Evolutionary conservation across 2,113 vertebrate species (phyloP).

Genomic region (Notothenia rossii): DNA sequence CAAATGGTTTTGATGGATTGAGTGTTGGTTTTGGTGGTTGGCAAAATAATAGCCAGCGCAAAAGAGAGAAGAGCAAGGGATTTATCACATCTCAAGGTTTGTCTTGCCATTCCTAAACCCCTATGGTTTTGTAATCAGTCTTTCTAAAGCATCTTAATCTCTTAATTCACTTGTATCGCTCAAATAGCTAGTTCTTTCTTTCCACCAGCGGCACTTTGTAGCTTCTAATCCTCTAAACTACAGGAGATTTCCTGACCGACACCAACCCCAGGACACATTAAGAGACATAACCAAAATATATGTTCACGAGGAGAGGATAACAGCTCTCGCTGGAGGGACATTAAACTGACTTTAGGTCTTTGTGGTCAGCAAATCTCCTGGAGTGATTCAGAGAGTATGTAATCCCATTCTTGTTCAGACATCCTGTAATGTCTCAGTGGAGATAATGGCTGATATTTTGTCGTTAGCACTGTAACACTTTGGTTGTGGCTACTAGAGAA

Average conservation of each 20-base stretch:
- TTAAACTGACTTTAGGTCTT: conserved; percentile 71
- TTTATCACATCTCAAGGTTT: conserved; percentile 83
- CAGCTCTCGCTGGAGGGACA: conserved; percentile 69
- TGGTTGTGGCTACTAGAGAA: conserved; percentile 3
- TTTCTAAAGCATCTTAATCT: conserved; percentile 88
- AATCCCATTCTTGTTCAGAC: conserved; percentile 65
- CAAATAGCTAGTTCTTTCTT: conserved; percentile 80
- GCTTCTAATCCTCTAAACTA: conserved; percentile 86
- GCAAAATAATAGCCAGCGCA: conserved; percentile 70
- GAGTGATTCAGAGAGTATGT: conserved; percentile 59
- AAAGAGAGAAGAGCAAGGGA: conserved; percentile 78
- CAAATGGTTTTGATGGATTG: conserved; percentile 30
- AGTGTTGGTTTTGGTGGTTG: conserved; percentile 45
- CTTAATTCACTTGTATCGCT: conserved; percentile 87
- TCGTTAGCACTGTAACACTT: conserved; percentile 34
- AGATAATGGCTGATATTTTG: conserved; percentile 57
- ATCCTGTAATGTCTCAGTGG: conserved; percentile 41
- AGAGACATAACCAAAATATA: conserved; percentile 77
- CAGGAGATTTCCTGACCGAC: conserved; percentile 81
- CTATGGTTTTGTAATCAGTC: conserved; percentile 86
- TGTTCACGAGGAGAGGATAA: conserved; percentile 68
- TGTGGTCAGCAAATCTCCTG: conserved; percentile 75
- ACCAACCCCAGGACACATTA: conserved; percentile 76
- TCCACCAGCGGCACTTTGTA: conserved; percentile 84
- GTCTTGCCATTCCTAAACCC: conserved; percentile 84